phyloP scores from a whole-genome alignment of 2,113 vertebrate genomes.

The Clinocottus analis region DNA sequence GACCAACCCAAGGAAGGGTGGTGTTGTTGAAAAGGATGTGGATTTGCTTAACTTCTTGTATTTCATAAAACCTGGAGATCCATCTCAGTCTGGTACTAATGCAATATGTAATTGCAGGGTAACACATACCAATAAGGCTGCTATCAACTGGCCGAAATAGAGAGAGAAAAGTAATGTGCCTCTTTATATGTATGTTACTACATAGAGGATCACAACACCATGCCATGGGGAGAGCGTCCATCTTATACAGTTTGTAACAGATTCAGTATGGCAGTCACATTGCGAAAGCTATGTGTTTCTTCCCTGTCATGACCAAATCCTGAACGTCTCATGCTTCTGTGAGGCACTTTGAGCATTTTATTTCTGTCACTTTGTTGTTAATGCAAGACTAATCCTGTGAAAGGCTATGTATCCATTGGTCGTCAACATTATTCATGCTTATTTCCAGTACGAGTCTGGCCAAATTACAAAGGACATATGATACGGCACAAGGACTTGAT shows the following conservation, averaged over 20 bases:
- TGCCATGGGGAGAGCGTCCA: neutral
- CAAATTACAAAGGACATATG: conserved; percentile 66
- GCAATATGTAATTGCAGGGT: neutral
- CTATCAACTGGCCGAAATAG: neutral
- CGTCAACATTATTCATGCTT: conserved; percentile 42
- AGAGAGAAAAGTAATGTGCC: neutral
- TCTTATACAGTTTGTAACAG: neutral
- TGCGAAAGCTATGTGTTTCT: neutral
- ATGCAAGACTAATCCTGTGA: conserved; percentile 49
- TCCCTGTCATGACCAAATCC: neutral
- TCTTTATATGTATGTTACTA: neutral
- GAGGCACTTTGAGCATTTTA: conserved; percentile 29
- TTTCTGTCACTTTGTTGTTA: conserved; percentile 54
- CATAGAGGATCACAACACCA: neutral
- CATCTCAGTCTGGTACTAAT: neutral
- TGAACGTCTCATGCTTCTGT: conserved; percentile 18
- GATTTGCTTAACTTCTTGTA: neutral
- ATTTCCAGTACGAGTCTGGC: conserved; percentile 50
- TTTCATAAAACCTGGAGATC: neutral
- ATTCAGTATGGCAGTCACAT: neutral
- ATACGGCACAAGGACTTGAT: conserved; percentile 60
- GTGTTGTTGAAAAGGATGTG: neutral
- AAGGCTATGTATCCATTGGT: conserved; percentile 33
- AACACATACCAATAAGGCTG: neutral
- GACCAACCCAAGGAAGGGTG: neutral